Evolutionary conservation across 2,113 vertebrate genomes (phyloP), one percentile per base, ranked within the genome.

Genomic region (Rhynchopsitta pachyrhyncha): DNA sequence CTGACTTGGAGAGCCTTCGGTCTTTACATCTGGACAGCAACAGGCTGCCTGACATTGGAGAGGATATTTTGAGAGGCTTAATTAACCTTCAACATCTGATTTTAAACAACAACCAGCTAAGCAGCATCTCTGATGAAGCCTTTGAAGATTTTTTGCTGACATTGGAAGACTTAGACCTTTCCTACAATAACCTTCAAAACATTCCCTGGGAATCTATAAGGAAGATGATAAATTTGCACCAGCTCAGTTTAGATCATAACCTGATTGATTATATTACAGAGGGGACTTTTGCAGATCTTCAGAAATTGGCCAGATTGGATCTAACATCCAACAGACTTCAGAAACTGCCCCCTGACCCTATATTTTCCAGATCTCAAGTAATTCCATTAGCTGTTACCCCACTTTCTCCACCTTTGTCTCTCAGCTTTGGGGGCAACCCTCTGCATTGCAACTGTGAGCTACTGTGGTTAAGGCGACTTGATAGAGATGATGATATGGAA

Each of bases 381-480:
- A 98, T 96, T 10, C 82, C 97, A 14, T 84, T 98, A 73, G 83
- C 98, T 1, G 98, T 98, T 86, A 99, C 99, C 1, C 99, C 99
- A 0, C 99, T 99, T 75, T 97, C 98, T 7, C 98, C 99, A 4
- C 97, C 97, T 11, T 95, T 99, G 17, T 99, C 99, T 80, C 98
- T 99, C 11, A 99, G 99, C 82, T 99, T 99, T 39, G 99, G 99
- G 24, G 99, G 99, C 12, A 99, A 99, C 88, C 99, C 99, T 0
- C 96, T 99, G 79, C 99, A 99, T 68, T 99, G 99, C 97, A 99
- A 99, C 87, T 99, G 99, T 5, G 99, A 99, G 92, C 98, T 99
- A 11, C 98, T 99, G 77, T 99, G 99, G 99, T 96, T 99, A 42
- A 97, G 99, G 49, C 94, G 99, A 75, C 98, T 99, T 3, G 98